phyloP scores from a whole-genome alignment of 2,888 invertebrate genomes.

The Actias luna region DNA sequence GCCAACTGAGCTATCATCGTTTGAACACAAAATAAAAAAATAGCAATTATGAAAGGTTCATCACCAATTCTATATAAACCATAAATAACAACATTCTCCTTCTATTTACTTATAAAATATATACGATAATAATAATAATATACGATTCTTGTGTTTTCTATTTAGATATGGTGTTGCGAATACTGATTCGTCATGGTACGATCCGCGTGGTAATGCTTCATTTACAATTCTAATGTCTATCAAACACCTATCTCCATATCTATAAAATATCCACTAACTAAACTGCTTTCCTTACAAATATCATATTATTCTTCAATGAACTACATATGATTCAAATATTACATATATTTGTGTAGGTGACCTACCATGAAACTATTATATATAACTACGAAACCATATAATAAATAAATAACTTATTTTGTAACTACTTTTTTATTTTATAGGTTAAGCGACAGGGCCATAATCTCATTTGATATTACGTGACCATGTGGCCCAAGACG shows the following conservation, averaged over 20 bases:
- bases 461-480: too few species aligned
- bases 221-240: slow-evolving; percentile 53
- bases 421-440: too few species aligned
- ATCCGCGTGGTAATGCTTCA: slow-evolving; percentile 44
- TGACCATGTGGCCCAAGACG: too few species aligned
- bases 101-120: not conserved
- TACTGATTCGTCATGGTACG: slow-evolving; percentile 35
- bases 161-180: slow-evolving; percentile 53
- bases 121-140: slow-evolving; percentile 29
- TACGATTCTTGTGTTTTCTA: slow-evolving; percentile 53
- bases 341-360: too few species aligned
- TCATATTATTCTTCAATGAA: not conserved
- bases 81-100: not conserved
- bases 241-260: slow-evolving; percentile 10
- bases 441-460: too few species aligned
- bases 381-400: too few species aligned
- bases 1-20: too few species aligned
- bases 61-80: too few species aligned
- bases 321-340: not conserved
- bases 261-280: slow-evolving; percentile 7
- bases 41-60: too few species aligned
- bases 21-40: too few species aligned
- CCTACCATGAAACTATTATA: too few species aligned
- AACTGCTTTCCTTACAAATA: slow-evolving; percentile 4
- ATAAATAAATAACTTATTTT: too few species aligned